These are phyloP conservation scores for Lepas anatifera DNA, from an alignment of 2,888 invertebrate genomes.

Conservation along the genomic window DNA sequence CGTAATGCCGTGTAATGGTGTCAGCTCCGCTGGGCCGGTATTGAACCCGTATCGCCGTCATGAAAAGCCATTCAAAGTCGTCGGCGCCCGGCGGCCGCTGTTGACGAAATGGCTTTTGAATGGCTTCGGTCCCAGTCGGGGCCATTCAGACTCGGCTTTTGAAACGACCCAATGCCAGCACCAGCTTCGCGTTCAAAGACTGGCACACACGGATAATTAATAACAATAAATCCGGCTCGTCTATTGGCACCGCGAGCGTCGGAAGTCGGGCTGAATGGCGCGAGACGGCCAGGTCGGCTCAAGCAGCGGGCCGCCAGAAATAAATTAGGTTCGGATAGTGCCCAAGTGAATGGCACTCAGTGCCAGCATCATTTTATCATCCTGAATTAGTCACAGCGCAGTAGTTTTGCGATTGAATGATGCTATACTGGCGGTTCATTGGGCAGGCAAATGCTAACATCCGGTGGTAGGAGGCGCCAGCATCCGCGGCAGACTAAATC, in stretches of 20 bases:
- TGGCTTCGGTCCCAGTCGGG: neutral
- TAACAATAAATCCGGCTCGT: neutral
- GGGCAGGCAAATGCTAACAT: too few species aligned
- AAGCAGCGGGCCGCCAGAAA: neutral
- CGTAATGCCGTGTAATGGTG: neutral
- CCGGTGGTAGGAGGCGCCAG: too few species aligned
- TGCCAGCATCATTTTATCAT: neutral
- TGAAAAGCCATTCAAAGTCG: neutral
- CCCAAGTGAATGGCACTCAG: neutral
- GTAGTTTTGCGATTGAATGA: too few species aligned
- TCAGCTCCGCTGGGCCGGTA: neutral
- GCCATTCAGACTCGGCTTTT: neutral
- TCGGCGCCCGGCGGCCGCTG: neutral
- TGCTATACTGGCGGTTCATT: too few species aligned
- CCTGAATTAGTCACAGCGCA: too few species aligned
- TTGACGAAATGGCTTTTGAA: conserved; percentile 6
- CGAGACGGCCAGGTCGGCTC: neutral
- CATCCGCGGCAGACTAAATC: too few species aligned
- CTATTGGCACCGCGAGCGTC: neutral
- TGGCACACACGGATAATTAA: neutral
- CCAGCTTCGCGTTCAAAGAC: neutral
- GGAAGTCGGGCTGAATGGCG: neutral
- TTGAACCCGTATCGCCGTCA: neutral
- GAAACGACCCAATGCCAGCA: neutral
- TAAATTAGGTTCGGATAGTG: conserved; percentile 5